Evolutionary conservation across 1,140 invertebrate genomes (phyloP).

Genomic region (Cyclina sinensis): DNA sequence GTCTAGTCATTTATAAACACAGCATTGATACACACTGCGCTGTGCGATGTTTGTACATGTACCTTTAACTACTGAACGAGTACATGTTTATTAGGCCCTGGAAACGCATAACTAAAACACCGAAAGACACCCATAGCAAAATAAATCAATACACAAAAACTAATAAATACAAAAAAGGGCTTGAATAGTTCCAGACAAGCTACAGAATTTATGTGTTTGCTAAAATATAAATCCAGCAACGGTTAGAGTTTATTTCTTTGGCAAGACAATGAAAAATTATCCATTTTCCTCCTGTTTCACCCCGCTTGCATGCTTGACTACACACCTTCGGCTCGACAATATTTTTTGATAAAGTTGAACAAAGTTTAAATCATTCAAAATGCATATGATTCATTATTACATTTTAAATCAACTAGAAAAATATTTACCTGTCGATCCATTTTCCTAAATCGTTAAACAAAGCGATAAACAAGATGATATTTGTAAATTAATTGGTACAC

Average conservation of each 20-base stretch:
- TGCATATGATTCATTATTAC: background rate
- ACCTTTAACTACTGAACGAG: slow-evolving; percentile 22
- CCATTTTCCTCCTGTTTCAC: slow-evolving; percentile 12
- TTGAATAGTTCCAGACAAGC: background rate
- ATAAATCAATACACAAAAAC: slow-evolving; percentile 31
- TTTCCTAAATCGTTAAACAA: background rate
- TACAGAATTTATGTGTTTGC: background rate
- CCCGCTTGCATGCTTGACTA: slow-evolving; percentile 54
- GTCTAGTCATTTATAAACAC: background rate
- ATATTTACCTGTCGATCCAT: slow-evolving; percentile 61
- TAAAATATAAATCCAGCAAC: background rate
- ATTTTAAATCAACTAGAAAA: slow-evolving; percentile 23
- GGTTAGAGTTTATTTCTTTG: background rate
- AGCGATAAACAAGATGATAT: background rate
- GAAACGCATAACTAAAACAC: slow-evolving; percentile 51
- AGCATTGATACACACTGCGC: slow-evolving; percentile 3
- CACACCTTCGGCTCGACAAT: slow-evolving; percentile 31
- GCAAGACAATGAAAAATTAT: background rate
- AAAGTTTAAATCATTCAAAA: slow-evolving; percentile 34
- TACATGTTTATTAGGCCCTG: slow-evolving; percentile 47
- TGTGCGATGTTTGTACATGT: slow-evolving; percentile 34
- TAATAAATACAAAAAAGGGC: background rate
- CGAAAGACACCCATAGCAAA: slow-evolving; percentile 40
- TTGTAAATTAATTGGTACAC: slow-evolving; percentile 37
- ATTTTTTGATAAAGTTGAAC: slow-evolving; percentile 32